Evolutionary conservation across 2,797 vertebrate species (phyloP), one percentile per base, ranked within the genome.

Genomic region (Sebastes oblongus): DNA sequence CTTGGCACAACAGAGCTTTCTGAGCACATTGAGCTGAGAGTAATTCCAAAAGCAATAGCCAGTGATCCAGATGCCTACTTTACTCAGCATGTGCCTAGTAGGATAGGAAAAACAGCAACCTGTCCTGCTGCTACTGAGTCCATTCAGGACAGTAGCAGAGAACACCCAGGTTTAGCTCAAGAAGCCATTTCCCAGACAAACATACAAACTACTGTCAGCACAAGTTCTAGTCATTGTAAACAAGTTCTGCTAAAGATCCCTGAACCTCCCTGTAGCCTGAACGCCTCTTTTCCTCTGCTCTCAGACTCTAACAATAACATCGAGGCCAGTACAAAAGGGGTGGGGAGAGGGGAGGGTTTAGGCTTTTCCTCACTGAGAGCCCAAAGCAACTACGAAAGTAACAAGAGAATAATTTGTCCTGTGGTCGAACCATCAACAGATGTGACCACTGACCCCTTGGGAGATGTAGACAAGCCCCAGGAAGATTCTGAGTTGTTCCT

Each of bases 251-350:
- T 25, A 18, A 60, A 72, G 36, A 56, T 75, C 59, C 66, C 82
- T 52, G 55, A 72, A 61, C 25, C 34, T 27, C 59, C 39, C 20
- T 46, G 46, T 75, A 27, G 61, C 61, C 66, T 64, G 5, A 78
- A 72, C 25, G 27, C 65, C 18, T 83, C 66, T 50, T 39, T 64
- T 29, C 50, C 52, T 69, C 39, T 62, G n/a, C 55, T 67, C 24
- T 91, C 92, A 34, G 90, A 92, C 85, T 81, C 91, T 3, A 95
- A 94, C 81, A 94, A 93, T 71, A 94, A 90, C 78, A 86, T 75
- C 9, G 88, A 90, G 58, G 39, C 66, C 34, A 62, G 60, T 39
- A 32, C 27, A 68, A 78, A 67, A 50, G 75, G 42, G 27, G 36
- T 20, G 3, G 29, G 16, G 6, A 62, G 18, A 69, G 60, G n/a